Base-by-base conservation (phyloP, 2,113 vertebrate genomes). In the Entelurus aequoreus region DNA sequence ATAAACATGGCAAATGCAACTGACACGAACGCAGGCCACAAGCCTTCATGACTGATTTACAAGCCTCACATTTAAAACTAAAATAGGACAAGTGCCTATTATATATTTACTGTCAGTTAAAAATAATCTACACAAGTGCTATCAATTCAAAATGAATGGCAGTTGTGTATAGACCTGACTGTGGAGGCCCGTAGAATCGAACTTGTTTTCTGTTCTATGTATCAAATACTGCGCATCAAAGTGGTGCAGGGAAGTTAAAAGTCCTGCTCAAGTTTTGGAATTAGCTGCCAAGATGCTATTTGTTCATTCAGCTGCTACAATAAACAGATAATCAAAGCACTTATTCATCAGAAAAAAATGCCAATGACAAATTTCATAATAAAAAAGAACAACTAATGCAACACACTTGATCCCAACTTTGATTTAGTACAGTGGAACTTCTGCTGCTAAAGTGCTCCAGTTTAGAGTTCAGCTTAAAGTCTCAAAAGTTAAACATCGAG, bases 1-100 rank as follows among this genome's bases (percentile, higher is more conserved):
- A 48, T 58, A 63, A 76, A 75, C 69, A 16, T 48, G 38, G 2
- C 60, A 68, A 54, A 77, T 62, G 67, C 46, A 62, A 55, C 59
- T 44, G 54, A 75, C 60, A 68, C 44, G 62, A 51, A 4, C 15
- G 47, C 60, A 37, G 12, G 57, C 52, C 67, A 60, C 64, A 58
- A 62, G 60, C 14, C 49, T 52, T 10, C 52, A 62, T 40, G 55
- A 51, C 47, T 12, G 35, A 61, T 53, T 47, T 53, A 21, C 70
- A 54, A 57, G 14, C 44, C 44, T 38, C 8, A 68, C 40, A 37
- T n/a, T 51, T 67, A 49, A 67, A 12, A 55, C 51, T 69, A 51
- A 11, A 48, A 59, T 55, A 69, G 69, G 62, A 58, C 57, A 49
- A 50, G 12, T 52, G 53, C 19, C 62, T 51, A 57, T 46, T 21